Percentiles rank a stretch among this genome's conserved stretches.
phyloP scores from a whole-genome alignment of 2,888 invertebrate species.

The Hanleya hanleyi region DNA sequence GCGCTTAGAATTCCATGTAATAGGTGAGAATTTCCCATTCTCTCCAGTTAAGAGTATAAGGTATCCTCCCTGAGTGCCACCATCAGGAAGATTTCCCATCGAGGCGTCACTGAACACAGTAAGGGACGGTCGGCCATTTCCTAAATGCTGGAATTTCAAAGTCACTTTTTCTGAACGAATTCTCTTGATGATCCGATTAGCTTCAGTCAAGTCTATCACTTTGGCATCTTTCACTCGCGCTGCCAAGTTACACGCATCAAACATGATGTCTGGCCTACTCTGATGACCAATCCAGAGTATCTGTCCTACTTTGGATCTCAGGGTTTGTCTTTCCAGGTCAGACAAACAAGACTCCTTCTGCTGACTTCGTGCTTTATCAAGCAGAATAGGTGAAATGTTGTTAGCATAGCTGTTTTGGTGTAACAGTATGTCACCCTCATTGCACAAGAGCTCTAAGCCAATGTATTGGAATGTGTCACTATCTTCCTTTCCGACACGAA shows the following conservation, averaged over 20 bases:
- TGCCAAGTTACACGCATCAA: neutral
- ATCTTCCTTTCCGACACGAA: slow-evolving; percentile 25
- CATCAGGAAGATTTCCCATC: no score
- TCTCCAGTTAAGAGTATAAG: no score
- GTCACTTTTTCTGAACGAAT: neutral
- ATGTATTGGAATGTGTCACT: slow-evolving; percentile 31
- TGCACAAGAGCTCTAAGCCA: slow-evolving; percentile 28
- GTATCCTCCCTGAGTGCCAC: no score
- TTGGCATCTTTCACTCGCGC: neutral
- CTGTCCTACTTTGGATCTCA: neutral
- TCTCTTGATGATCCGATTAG: neutral
- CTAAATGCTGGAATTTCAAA: neutral
- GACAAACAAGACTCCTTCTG: neutral
- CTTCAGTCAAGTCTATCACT: neutral
- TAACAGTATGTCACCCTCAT: slow-evolving; percentile 18
- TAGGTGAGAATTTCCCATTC: no score
- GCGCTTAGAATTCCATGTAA: no score
- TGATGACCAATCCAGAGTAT: slow-evolving; percentile 10
- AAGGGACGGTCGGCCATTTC: neutral
- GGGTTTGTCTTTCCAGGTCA: neutral
- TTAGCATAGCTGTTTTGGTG: slow-evolving; percentile 16
- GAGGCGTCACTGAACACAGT: no score
- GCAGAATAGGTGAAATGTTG: neutral
- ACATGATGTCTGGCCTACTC: slow-evolving; percentile 6
- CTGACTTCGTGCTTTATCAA: neutral